Evolutionary conservation across 2,113 vertebrate species (phyloP).

Genomic region (Macaca nemestrina): DNA sequence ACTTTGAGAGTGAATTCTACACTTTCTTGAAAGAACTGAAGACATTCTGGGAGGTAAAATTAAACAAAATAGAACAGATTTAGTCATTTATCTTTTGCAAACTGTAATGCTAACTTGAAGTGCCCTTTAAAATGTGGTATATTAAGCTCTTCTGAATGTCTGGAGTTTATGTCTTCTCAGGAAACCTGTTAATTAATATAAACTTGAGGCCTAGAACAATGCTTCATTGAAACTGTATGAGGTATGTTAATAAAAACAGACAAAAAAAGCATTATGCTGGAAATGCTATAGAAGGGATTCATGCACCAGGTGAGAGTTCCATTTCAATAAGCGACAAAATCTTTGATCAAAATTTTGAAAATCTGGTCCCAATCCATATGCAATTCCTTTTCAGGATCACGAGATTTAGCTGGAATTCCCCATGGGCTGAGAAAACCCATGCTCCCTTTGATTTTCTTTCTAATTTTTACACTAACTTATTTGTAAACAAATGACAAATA

Average conservation of each 20-base stretch:
- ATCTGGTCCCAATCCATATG: neutral
- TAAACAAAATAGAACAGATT: conserved; percentile 24
- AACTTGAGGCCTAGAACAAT: conserved; percentile 28
- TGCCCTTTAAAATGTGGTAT: neutral
- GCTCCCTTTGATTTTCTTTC: neutral
- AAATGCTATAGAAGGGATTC: neutral
- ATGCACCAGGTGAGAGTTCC: neutral
- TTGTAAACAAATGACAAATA: conserved; percentile 29
- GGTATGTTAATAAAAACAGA: neutral
- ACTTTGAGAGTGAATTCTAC: conserved; percentile 13
- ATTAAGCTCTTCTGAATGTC: conserved; percentile 10
- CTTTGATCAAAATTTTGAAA: neutral
- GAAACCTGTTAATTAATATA: conserved; percentile 37
- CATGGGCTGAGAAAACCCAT: neutral
- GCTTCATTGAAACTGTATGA: neutral
- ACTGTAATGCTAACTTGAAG: neutral
- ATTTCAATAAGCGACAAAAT: neutral
- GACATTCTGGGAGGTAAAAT: conserved; percentile 23
- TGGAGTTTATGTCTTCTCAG: conserved; percentile 30
- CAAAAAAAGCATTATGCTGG: neutral
- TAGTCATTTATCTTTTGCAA: conserved; percentile 31
- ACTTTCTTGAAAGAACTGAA: conserved; percentile 6
- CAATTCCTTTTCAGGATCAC: neutral
- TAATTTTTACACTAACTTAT: conserved; percentile 6
- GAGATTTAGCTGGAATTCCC: neutral